A percentile compares a stretch with the other conserved stretches of the same genome.
Evolutionary conservation across 2,797 vertebrate genomes (phyloP).

Genomic region (Enteromius afrohamiltoni): DNA sequence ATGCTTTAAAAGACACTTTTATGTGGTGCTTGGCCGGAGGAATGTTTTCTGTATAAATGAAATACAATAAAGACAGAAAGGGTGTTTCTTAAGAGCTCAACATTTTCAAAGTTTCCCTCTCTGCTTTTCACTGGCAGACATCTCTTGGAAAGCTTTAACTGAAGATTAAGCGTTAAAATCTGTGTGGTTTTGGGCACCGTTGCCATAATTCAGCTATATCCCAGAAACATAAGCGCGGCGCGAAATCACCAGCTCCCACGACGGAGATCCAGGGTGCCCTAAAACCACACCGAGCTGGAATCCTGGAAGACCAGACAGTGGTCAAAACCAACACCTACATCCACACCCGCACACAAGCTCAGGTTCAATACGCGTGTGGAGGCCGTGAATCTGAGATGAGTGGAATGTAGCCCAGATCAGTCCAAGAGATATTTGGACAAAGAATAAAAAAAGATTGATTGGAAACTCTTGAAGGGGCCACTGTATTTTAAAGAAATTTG

Average conservation of each 20-base stretch:
- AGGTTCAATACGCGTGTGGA: constrained; percentile 35
- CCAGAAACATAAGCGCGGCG: constrained; percentile 70
- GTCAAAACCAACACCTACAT: constrained; percentile 56
- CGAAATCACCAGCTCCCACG: constrained; percentile 70
- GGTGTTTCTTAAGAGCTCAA: constrained; percentile 81
- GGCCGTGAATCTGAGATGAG: constrained; percentile 36
- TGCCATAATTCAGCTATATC: constrained; percentile 75
- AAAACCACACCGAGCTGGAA: constrained; percentile 61
- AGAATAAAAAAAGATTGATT: constrained; percentile 13
- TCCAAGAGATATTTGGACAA: constrained; percentile 41
- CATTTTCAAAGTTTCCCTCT: constrained; percentile 74
- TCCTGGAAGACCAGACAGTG: constrained; percentile 57
- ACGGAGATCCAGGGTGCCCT: constrained; percentile 49
- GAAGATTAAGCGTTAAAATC: constrained; percentile 72
- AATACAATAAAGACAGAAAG: constrained; percentile 82
- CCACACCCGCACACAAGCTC: constrained; percentile 45
- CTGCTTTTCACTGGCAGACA: constrained; percentile 68
- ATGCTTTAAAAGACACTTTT: constrained; percentile 80
- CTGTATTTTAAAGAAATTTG: neutral
- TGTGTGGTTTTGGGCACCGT: constrained; percentile 75
- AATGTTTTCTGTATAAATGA: constrained; percentile 83
- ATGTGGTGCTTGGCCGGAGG: constrained; percentile 77
- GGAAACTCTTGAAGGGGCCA: constrained; percentile 11
- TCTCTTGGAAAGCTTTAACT: constrained; percentile 76
- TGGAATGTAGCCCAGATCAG: constrained; percentile 39